Conservation (phyloP, 1,140 invertebrate genomes). For the Brachionus koreanus region DNA sequence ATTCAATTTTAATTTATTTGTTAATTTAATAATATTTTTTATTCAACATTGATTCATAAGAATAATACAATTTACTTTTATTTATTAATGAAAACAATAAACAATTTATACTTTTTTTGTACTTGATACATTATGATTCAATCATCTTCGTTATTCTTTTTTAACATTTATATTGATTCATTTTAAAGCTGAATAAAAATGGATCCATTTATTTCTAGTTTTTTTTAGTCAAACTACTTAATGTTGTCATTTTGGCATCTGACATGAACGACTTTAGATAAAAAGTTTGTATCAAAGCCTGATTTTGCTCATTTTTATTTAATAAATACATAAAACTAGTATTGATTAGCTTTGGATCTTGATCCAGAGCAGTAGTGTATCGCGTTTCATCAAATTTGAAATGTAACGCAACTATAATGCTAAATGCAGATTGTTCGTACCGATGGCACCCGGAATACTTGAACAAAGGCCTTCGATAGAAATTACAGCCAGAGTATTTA, state of each 20-base stretch:
- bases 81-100: no score
- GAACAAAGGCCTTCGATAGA: neutral
- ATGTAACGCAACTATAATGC: neutral
- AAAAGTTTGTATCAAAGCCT: neutral
- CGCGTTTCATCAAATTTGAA: slow-evolving; percentile 30
- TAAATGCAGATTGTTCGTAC: slow-evolving; percentile 22
- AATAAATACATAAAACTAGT: neutral
- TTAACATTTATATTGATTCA: no score
- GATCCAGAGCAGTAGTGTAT: neutral
- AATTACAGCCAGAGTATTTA: slow-evolving; percentile 27
- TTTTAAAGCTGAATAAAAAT: no score
- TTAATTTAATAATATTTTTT: no score
- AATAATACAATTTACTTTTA: no score
- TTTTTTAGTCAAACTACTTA: neutral
- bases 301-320: neutral
- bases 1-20: no score
- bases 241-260: neutral
- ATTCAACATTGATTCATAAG: no score
- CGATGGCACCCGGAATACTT: slow-evolving; percentile 30
- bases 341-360: neutral
- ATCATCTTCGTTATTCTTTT: no score
- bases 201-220: neutral
- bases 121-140: no score
- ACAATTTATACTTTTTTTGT: no score
- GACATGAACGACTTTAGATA: slow-evolving; percentile 17